phyloP scores from a whole-genome alignment of 2,888 invertebrate species.

The Tiliacea aurago region DNA sequence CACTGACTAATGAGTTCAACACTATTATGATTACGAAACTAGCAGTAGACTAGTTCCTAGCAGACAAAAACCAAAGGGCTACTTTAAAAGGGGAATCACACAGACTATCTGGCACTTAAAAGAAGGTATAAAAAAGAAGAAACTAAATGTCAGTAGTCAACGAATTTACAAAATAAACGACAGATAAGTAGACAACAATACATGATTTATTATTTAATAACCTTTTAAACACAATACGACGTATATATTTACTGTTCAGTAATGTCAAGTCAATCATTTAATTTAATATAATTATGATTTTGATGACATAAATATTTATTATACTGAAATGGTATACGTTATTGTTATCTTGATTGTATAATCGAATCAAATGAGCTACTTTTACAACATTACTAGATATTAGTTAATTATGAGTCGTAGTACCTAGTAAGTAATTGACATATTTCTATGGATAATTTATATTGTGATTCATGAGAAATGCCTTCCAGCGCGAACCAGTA shows the following conservation, averaged over 20 bases:
- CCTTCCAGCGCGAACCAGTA: background rate
- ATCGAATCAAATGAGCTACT: background rate
- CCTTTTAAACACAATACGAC: background rate
- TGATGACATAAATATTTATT: background rate
- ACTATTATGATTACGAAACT: background rate
- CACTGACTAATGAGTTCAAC: background rate
- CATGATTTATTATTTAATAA: conserved; percentile 4
- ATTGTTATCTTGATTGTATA: background rate
- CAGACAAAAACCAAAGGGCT: background rate
- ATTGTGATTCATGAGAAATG: conserved; percentile 3
- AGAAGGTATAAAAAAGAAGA: too few species aligned
- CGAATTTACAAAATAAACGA: conserved; percentile 33
- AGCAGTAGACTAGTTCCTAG: background rate
- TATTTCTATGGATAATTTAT: background rate
- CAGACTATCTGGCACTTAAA: conserved; percentile 1
- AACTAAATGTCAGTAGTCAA: conserved; percentile 6
- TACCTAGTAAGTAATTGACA: too few species aligned
- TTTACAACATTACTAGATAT: background rate
- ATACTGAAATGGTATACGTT: too few species aligned
- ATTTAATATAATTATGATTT: background rate
- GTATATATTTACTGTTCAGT: background rate
- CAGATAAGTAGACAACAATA: conserved; percentile 1
- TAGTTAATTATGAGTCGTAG: background rate
- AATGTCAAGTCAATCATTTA: conserved; percentile 21
- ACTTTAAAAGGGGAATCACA: background rate